These are phyloP conservation scores for Bombus turneri DNA, from an alignment of 1,140 invertebrate genomes.

Conservation along the genomic window DNA sequence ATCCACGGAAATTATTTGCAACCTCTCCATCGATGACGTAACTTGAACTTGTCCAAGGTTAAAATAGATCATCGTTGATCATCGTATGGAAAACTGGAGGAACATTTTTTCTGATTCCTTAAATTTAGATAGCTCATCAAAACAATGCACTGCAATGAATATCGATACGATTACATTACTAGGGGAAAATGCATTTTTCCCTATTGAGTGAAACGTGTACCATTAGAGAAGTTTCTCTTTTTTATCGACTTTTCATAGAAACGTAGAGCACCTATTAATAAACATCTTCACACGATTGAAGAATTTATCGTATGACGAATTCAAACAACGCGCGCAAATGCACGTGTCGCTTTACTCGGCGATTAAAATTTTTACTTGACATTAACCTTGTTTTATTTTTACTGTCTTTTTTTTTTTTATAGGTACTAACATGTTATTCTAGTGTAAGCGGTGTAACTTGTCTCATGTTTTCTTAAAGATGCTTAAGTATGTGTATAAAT, in stretches of 20 bases:
- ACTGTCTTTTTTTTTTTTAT: no score
- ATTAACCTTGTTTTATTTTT: constrained; percentile 9
- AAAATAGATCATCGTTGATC: background rate
- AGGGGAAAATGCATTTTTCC: background rate
- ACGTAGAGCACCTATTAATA: background rate
- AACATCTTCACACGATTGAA: background rate
- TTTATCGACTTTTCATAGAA: background rate
- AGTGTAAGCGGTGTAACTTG: background rate
- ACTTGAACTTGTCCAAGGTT: constrained; percentile 16
- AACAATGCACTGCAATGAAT: background rate
- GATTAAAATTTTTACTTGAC: background rate
- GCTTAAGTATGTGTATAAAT: no score
- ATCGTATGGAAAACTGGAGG: background rate
- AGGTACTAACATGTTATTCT: background rate
- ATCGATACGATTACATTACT: background rate
- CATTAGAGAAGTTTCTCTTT: background rate
- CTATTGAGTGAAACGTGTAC: background rate
- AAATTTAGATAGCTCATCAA: no score
- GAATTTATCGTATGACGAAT: background rate
- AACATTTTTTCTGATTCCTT: background rate
- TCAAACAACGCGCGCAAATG: background rate
- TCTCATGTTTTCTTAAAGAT: background rate
- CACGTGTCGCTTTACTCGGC: background rate
- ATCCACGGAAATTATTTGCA: constrained; percentile 18
- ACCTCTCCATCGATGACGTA: background rate